Evolutionary conservation across 2,888 invertebrate genomes (phyloP).

Genomic region (Perdita meconis): DNA sequence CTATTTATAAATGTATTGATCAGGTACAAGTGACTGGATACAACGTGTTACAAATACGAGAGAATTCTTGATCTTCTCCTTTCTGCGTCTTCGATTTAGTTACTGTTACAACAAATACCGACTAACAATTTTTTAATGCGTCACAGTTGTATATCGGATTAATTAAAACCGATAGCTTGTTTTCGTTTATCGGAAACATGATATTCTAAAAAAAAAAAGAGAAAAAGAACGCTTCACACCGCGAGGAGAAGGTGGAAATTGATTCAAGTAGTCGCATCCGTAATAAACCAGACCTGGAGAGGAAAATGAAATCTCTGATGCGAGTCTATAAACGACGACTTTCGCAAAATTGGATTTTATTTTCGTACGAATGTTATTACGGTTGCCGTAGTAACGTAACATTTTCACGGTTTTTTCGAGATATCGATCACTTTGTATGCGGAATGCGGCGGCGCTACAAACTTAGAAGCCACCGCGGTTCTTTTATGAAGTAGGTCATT

Average conservation of each 20-base stretch:
- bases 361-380: slow-evolving; percentile 25
- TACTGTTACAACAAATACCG: background rate
- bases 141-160: background rate
- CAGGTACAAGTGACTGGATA: background rate
- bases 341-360: slow-evolving; percentile 10
- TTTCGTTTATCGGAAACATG: background rate
- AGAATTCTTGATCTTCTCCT: slow-evolving; percentile 1
- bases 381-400: slow-evolving; percentile 65
- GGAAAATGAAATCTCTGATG: background rate
- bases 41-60: background rate
- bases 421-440: slow-evolving; percentile 72
- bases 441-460: slow-evolving; percentile 72
- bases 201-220: background rate
- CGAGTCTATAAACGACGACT: background rate
- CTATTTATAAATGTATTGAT: slow-evolving; percentile 17
- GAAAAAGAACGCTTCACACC: background rate
- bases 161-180: background rate
- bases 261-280: slow-evolving; percentile 15
- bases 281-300: slow-evolving; percentile 11
- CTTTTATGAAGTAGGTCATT: slow-evolving; percentile 75
- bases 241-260: background rate
- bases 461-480: slow-evolving; percentile 70
- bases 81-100: background rate
- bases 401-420: slow-evolving; percentile 69
- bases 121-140: background rate